A percentile compares a stretch with the other conserved stretches of the same genome.
phyloP scores from a whole-genome alignment of 1,140 invertebrate genomes.

The Trissolcus basalis region DNA sequence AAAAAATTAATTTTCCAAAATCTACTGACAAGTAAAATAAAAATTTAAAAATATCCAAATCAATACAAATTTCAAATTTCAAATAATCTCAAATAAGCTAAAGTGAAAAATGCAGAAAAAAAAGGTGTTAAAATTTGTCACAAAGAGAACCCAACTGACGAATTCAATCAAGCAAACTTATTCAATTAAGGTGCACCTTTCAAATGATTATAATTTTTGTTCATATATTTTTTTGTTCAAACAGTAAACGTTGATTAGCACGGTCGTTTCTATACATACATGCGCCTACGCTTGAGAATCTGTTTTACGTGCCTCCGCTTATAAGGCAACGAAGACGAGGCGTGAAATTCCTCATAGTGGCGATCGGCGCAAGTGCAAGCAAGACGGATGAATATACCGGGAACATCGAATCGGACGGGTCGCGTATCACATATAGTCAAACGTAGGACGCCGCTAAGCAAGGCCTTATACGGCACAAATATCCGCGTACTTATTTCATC shows the following conservation, averaged over 20 bases:
- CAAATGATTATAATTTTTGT: slow-evolving; percentile 4
- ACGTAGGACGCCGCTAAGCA: slow-evolving; percentile 58
- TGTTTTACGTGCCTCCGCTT: slow-evolving; percentile 52
- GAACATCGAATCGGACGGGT: slow-evolving; percentile 52
- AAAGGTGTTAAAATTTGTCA: too few relatives aligned
- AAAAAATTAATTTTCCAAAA: too few relatives aligned
- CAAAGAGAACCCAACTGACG: too few relatives aligned
- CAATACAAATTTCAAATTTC: too few relatives aligned
- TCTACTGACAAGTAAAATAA: too few relatives aligned
- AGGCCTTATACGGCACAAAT: slow-evolving; percentile 59
- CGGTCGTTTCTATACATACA: slow-evolving; percentile 19
- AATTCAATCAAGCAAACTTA: neutral
- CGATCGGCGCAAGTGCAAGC: slow-evolving; percentile 37
- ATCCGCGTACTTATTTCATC: slow-evolving; percentile 51
- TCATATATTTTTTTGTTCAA: slow-evolving; percentile 33
- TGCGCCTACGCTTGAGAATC: slow-evolving; percentile 52
- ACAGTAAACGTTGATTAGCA: slow-evolving; percentile 42
- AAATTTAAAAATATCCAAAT: too few relatives aligned
- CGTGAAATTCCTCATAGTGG: slow-evolving; percentile 57
- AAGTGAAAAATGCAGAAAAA: too few relatives aligned
- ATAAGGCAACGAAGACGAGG: slow-evolving; percentile 53
- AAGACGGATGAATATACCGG: slow-evolving; percentile 33
- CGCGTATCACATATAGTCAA: slow-evolving; percentile 46
- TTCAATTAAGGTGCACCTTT: neutral
- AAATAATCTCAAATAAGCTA: too few relatives aligned